Percentiles rank a stretch among this genome's conserved stretches.
Conservation (phyloP, 2,113 vertebrate species). For the Coreoperca whiteheadi region DNA sequence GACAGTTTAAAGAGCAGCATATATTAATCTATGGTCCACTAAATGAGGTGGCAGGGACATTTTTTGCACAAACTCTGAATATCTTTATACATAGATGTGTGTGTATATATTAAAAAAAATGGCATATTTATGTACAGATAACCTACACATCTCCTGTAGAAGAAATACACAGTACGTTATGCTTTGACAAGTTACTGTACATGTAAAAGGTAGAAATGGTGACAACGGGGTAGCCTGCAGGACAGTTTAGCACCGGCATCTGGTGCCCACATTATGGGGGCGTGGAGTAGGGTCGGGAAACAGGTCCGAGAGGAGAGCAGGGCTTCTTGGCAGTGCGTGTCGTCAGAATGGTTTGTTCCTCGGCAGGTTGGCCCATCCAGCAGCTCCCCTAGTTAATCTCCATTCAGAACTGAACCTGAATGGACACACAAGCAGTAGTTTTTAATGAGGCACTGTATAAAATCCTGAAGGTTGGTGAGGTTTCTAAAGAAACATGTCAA, state of each 20-base stretch:
- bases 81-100: conserved; percentile 85
- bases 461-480: not conserved
- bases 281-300: not conserved
- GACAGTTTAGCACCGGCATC: conserved; percentile 78
- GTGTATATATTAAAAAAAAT: conserved; percentile 83
- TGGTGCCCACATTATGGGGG: conserved; percentile 68
- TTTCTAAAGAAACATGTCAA: not conserved
- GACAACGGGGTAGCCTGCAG: conserved; percentile 72
- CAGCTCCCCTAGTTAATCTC: conserved; percentile 46
- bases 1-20: conserved; percentile 90
- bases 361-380: conserved; percentile 51
- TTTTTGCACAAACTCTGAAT: conserved; percentile 89
- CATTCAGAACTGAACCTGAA: conserved; percentile 75
- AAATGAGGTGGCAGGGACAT: conserved; percentile 86
- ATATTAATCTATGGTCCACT: conserved; percentile 85
- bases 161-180: conserved; percentile 95
- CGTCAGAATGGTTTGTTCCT: conserved; percentile 67
- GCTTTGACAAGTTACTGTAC: conserved; percentile 90
- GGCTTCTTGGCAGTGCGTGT: conserved; percentile 85
- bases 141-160: conserved; percentile 86
- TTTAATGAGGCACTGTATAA: not conserved
- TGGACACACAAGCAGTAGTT: not conserved
- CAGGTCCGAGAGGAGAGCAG: conserved; percentile 50
- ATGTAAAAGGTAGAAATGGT: conserved; percentile 90
- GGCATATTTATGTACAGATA: conserved; percentile 97